Percentiles rank a stretch among this genome's conserved stretches.
Conservation (phyloP, 2,797 vertebrate species). For the Philypnodon macrostomus region DNA sequence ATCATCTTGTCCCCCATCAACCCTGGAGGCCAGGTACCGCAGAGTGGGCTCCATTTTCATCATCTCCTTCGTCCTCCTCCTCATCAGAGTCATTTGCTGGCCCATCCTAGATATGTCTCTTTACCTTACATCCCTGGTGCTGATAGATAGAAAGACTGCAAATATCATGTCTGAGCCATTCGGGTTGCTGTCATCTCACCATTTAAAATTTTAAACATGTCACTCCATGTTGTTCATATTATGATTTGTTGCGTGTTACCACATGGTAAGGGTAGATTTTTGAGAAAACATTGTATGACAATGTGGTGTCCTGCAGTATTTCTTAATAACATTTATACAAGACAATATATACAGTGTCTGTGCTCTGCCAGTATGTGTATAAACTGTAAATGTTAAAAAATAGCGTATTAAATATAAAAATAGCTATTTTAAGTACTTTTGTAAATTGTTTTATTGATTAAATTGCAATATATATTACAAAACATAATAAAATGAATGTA, state of each 20-base stretch:
- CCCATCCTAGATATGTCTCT: slow-evolving; percentile 76
- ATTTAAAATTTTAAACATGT: slow-evolving; percentile 30
- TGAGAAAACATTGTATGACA: slow-evolving; percentile 27
- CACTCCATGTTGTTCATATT: slow-evolving; percentile 22
- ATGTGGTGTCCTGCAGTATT: slow-evolving; percentile 36
- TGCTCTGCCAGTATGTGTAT: slow-evolving; percentile 20
- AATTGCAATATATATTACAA: slow-evolving; percentile 34
- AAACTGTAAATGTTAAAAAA: slow-evolving; percentile 9
- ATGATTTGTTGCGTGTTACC: slow-evolving; percentile 23
- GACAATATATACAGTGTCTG: slow-evolving; percentile 4
- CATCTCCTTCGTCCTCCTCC: slow-evolving; percentile 68
- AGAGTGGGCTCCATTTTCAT: slow-evolving; percentile 73
- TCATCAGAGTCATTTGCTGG: slow-evolving; percentile 68
- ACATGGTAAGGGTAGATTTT: slow-evolving; percentile 7
- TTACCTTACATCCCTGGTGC: slow-evolving; percentile 68
- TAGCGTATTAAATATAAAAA: slow-evolving; percentile 1
- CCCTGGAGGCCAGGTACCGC: slow-evolving; percentile 89
- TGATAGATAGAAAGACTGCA: slow-evolving; percentile 65
- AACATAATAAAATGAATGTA: slow-evolving; percentile 68
- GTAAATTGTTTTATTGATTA: slow-evolving; percentile 23
- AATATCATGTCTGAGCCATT: slow-evolving; percentile 30
- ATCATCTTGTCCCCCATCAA: slow-evolving; percentile 92
- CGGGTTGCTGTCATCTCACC: slow-evolving; percentile 24
- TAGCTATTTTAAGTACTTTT: slow-evolving; percentile 10
- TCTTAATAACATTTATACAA: slow-evolving; percentile 20